Evolutionary conservation across 1,140 invertebrate species (phyloP), one percentile per base, ranked within the genome.

Genomic region (Brachionus asplanchnoidis): DNA sequence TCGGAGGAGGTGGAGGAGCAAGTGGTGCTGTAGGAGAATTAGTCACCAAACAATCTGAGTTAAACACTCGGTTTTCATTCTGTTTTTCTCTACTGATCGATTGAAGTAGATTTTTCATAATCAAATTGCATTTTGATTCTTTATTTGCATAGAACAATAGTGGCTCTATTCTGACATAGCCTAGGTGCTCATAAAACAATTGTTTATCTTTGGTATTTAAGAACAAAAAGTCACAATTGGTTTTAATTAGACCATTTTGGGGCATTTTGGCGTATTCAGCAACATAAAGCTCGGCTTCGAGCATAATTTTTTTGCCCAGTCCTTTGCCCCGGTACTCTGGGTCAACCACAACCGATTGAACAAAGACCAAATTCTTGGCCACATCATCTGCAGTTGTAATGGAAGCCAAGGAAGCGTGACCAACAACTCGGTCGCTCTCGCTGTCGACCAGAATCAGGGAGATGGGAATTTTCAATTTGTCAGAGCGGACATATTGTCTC

Each of bases 131-230:
- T 20, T 82, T 82, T 7, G 32, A 20, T 11, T 82, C 40, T 68
- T 82, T 82, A 82, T 65, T 60, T 20, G 79, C 53, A n/a, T 42
- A 82, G 40, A 65, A 82, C 5, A 65, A 26, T n/a, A 82, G 17
- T 17, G 79, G 79, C 23, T 82, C 53, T 12, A 82, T 82, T 20
- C 20, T 36, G 7, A 7, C 32, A n/a, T 65, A 82, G 28, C 79
- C 79, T 7, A 82, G 26, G 4, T 23, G 9, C 26, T 82, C 65
- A 68, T 82, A 82, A 82, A 82, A 82, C 1, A 0, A 9, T 26
- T 82, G 79, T n/a, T 82, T 60, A 65, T 82, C 79, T 68, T 82
- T 82, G 8, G 79, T 82, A 82, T 82, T 82, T 46, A 82, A 17
- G 20, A 66, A 82, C n/a, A 82, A 53, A 82, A 12, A 68, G 11